Conservation (phyloP, 2,888 invertebrate species). For the Chesias legatella region DNA sequence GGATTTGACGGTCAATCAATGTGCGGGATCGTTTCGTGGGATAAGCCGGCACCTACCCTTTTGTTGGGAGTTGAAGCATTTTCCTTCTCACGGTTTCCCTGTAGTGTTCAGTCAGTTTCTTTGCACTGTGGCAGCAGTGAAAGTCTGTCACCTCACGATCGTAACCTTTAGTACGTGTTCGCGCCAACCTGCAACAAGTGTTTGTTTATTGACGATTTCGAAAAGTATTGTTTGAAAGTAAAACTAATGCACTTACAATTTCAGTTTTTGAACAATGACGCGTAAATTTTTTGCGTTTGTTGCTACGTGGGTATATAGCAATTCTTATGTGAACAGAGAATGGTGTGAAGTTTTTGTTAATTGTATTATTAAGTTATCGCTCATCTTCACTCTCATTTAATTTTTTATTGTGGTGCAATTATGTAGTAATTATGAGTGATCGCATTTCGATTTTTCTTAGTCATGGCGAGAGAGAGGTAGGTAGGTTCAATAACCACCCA, state of each 20-base stretch:
- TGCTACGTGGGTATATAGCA: too few species aligned
- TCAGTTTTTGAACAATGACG: slow-evolving; percentile 6
- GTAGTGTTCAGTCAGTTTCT: slow-evolving; percentile 47
- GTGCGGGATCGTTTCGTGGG: too few species aligned
- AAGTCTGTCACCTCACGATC: slow-evolving; percentile 65
- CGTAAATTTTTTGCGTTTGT: neutral
- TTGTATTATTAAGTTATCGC: too few species aligned
- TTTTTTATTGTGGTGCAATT: too few species aligned
- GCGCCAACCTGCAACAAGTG: slow-evolving; percentile 56
- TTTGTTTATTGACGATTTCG: slow-evolving; percentile 42
- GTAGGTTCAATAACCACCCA: too few species aligned
- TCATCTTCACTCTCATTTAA: too few species aligned
- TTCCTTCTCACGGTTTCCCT: slow-evolving; percentile 19
- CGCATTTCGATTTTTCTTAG: too few species aligned
- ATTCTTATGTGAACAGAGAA: too few species aligned
- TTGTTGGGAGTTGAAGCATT: slow-evolving; percentile 36
- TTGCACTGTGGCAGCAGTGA: slow-evolving; percentile 50
- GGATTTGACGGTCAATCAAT: too few species aligned
- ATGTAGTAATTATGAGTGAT: too few species aligned
- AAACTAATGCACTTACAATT: slow-evolving; percentile 12
- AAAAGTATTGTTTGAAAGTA: slow-evolving; percentile 39
- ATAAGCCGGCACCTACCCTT: slow-evolving; percentile 2
- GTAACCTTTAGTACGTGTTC: slow-evolving; percentile 57
- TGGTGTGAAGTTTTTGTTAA: too few species aligned
- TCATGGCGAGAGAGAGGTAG: too few species aligned